Evolutionary conservation across 2,888 invertebrate species (phyloP), one percentile per base, ranked within the genome.

Genomic region (Andrena fulva): DNA sequence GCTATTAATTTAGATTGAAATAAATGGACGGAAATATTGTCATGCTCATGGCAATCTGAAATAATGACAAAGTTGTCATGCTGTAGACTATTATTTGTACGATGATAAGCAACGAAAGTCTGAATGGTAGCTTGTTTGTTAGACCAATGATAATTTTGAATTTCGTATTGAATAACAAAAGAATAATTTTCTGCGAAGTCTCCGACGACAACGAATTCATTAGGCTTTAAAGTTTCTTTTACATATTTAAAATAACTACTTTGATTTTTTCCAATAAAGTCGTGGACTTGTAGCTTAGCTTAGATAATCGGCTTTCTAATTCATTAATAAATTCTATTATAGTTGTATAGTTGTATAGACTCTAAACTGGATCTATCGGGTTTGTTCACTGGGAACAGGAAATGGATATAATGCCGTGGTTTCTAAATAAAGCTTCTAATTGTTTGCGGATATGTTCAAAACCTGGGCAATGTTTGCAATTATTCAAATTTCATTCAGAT

Each of bases 141-240:
- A 48, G 24, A 69, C 35, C 35, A 35, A 50, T 69, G 62, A 29
- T 60, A 76, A 2, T 24, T 59, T 24, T 42, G 67, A 29, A 35
- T 12, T 31, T 67, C 67, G 24, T 62, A 50, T 50, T 75, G 68
- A 12, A 52, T 60, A 24, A 69, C 35, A 54, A 60, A 75, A 3
- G 27, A 27, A 20, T 75, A 66, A 48, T 74, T 67, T 62, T 62
- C 63, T 2, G 68, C 10, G 12, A 75, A 75, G 27, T 76, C 76
- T 33, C 35, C 20, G n/a, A 35, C 24, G 8, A 73, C 73, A n/a
- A 66, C 2, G 16, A 73, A 24, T 7, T 73, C 73, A n/a, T 16
- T 35, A n/a, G 27, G 29, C n/a, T 8, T 16, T 56, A 27, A 29
- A 35, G 3, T 59, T 24, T 64, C 29, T 66, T 66, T 64, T n/a